Evolutionary conservation across 2,888 invertebrate genomes (phyloP), one percentile per base, ranked within the genome.

Genomic region (Drosophila koepferae): DNA sequence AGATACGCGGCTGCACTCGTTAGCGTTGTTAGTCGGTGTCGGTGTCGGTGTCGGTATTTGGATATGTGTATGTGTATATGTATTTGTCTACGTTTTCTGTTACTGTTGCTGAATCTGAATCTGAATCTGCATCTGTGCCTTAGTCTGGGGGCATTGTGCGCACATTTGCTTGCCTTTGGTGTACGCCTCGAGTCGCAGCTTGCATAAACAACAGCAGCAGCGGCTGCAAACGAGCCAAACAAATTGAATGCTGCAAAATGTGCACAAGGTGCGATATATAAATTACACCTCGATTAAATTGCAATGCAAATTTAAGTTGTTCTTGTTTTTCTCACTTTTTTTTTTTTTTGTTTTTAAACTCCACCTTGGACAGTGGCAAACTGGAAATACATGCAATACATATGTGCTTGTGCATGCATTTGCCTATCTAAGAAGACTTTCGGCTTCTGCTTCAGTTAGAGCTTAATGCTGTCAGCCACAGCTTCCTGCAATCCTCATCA

Each of bases 1-100:
- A 75, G 77, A 84, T 74, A 83, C 75, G 68, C 80, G 77, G 59
- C 70, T 87, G 88, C 77, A 85, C 83, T 86, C 83, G 88, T 86
- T 82, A 83, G 88, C 74, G 65, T 63, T 76, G 68, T 66, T 75
- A 63, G 71, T 60, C 51, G 51, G 7, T 34, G 34, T 20, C 53
- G 14, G 31, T 51, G 43, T 20, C 53, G 10, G 23, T 46, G 43
- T 51, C 8, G 48, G 55, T 34, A 9, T 23, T n/a, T 48, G n/a
- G 46, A 9, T 54, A 18, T 62, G 41, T 62, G 28, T 58, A 10
- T 36, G 8, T 36, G 1, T 60, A 18, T 44, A 23, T 63, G 14
- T 9, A 14, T n/a, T 2, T 18, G 55, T 55, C 16, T 40, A n/a
- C 14, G 55, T 8, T 14, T 23, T 46, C 51, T 58, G 44, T 10